phyloP scores from a whole-genome alignment of 1,140 invertebrate genomes.

The Drosophila hydei region DNA sequence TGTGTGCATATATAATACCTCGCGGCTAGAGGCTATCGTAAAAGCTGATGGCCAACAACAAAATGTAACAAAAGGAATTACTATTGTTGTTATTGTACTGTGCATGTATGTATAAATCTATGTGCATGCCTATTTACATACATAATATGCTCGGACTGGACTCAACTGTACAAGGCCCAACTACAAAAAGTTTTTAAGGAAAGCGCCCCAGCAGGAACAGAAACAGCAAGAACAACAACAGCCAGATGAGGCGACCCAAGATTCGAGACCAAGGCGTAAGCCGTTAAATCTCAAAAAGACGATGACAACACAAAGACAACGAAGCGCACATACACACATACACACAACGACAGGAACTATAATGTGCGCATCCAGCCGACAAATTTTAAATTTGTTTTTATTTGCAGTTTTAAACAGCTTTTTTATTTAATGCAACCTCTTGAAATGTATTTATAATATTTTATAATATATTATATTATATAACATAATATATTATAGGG shows the following conservation, averaged over 20 bases:
- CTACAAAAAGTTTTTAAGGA: slow-evolving; percentile 47
- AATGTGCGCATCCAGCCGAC: slow-evolving; percentile 24
- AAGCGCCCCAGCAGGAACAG: slow-evolving; percentile 42
- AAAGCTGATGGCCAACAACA: slow-evolving; percentile 10
- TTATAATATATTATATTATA: no score
- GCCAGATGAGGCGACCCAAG: slow-evolving; percentile 25
- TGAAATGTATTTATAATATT: no score
- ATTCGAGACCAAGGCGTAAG: slow-evolving; percentile 24
- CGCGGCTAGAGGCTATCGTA: neutral
- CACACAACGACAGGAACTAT: slow-evolving; percentile 4
- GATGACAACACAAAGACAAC: slow-evolving; percentile 45
- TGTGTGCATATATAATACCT: neutral
- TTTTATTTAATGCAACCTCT: no score
- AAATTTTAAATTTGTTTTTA: slow-evolving; percentile 13
- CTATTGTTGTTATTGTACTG: slow-evolving; percentile 26
- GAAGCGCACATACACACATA: slow-evolving; percentile 11
- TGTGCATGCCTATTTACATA: slow-evolving; percentile 63
- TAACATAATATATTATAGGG: no score
- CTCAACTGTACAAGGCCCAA: slow-evolving; percentile 62
- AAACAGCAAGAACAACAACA: slow-evolving; percentile 21
- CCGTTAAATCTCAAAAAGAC: slow-evolving; percentile 48
- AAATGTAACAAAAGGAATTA: slow-evolving; percentile 28
- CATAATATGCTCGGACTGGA: slow-evolving; percentile 55
- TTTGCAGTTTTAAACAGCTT: neutral
- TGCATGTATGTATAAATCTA: slow-evolving; percentile 5